Base-by-base conservation (phyloP, 1,140 invertebrate genomes). In the Brachionus asplanchnoidis region DNA sequence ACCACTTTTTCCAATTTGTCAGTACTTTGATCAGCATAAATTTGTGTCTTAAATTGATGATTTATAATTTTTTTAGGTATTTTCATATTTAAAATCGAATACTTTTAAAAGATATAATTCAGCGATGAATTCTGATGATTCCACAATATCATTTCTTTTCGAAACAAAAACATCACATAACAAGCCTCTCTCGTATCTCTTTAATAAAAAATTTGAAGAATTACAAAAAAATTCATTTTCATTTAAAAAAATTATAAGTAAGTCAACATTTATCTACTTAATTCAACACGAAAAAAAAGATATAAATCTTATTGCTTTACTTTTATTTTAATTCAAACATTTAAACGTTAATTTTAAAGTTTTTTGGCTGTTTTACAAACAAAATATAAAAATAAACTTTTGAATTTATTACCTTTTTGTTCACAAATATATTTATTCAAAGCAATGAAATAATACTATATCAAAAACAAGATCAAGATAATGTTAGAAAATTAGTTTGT, bases 131-230 rank as follows among this genome's bases (percentile, higher is more conserved):
- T 46, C 42, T 50, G 3, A 3, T 14, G 42, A 44, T 26, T 32
- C 42, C 11, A 5, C 73, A 26, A 9, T 77, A 23, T 60, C 79
- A 65, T 20, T 82, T 60, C 26, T 60, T 42, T 82, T 82, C 9
- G 79, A 82, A 11, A 82, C 32, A 26, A 42, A 82, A 23, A 82
- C 79, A 65, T 82, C 79, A 26, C 79, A 82, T 17, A 82, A 42
- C n/a, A 82, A 23, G 8, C 79, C 79, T 65, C 79, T 17, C 40
- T 82, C 79, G 40, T 65, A 60, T 40, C 79, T 53, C 79, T 82
- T 17, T 1, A 53, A 28, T 46, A 36, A 70, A 70, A 70, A 32
- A 32, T 1, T 28, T 70, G 14, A 60, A 78, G 11, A 77, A 53
- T 40, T 75, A 40, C 8, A 12, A 20, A 23, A 23, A 44, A 60